Conservation (phyloP, 1,140 invertebrate species). For the Charaxes varanes region DNA sequence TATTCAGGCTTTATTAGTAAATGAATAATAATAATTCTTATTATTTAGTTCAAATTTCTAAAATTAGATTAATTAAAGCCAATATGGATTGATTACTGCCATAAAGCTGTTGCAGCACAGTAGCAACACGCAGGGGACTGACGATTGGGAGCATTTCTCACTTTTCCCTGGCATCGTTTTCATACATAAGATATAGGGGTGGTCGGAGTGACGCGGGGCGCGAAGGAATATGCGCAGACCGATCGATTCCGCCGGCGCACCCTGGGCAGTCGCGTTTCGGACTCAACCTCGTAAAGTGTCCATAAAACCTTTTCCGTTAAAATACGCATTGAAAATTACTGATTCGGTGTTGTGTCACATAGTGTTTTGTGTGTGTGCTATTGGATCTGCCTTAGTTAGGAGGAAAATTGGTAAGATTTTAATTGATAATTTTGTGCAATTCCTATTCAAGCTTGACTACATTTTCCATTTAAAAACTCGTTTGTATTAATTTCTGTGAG, state of each 20-base stretch:
- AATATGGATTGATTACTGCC: no score
- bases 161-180: conserved; percentile 44
- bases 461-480: no score
- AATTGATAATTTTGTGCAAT: conserved; percentile 3
- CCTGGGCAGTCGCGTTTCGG: conserved; percentile 41
- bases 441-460: no score
- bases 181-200: conserved; percentile 66
- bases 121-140: conserved; percentile 12
- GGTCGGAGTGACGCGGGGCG: conserved; percentile 36
- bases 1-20: no score
- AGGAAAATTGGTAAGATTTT: conserved; percentile 8
- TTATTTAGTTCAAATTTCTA: no score
- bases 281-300: conserved; percentile 17
- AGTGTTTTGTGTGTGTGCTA: conserved; percentile 28
- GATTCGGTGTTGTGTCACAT: conserved; percentile 29
- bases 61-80: no score
- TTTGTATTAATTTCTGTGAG: no score
- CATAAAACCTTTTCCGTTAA: conserved; percentile 16
- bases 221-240: conserved; percentile 49
- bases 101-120: conserved; percentile 14
- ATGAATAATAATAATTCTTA: no score
- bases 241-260: conserved; percentile 49
- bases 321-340: conserved; percentile 49
- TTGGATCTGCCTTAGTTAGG: conserved; percentile 5
- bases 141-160: conserved; percentile 30